Base-by-base conservation (phyloP, 2,797 vertebrate genomes). In the Phalloptychus januarius region DNA sequence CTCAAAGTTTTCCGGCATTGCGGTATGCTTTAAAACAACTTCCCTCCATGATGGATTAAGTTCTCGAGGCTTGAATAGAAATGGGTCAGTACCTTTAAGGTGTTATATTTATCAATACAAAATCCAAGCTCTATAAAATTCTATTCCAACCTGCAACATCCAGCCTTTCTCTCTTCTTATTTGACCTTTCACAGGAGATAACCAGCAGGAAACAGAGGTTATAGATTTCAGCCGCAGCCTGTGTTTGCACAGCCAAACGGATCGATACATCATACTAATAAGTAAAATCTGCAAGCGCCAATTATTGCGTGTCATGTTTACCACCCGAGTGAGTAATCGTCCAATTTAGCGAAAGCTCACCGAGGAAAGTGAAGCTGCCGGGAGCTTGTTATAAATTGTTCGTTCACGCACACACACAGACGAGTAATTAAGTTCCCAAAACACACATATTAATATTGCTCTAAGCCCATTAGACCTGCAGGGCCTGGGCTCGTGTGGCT, bases 281-380 rank as follows among this genome's bases (percentile, higher is more conserved):
- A 95, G 92, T 94, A 75, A 94, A 95, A 94, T 92, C 90, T 93
- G 92, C 90, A 81, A 93, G 88, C 82, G 48, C 87, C 95, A 95
- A 94, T 95, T 94, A 95, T 91, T 88, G 92, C 77, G 46, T 89
- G 92, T 94, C 95, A 93, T 93, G 94, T 95, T 94, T 92, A 90
- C 86, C 84, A 76, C 74, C 83, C 79, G 80, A 75, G 90, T 95
- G 93, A 95, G 92, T 95, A 95, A 96, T 94, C 84, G 85, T 85
- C 89, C 93, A 94, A 94, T 95, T 95, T 94, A 90, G 90, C 23
- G 73, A 91, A 90, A 90, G 88, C 93, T 90, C 82, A 72, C 82
- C 61, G 72, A 91, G 94, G 90, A 94, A 87, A 93, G 90, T 79
- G 87, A 88, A 83, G 90, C 87, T 85, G 86, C 79, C 58, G 79